phyloP scores from a whole-genome alignment of 2,888 invertebrate genomes.

The Andrena marginata region DNA sequence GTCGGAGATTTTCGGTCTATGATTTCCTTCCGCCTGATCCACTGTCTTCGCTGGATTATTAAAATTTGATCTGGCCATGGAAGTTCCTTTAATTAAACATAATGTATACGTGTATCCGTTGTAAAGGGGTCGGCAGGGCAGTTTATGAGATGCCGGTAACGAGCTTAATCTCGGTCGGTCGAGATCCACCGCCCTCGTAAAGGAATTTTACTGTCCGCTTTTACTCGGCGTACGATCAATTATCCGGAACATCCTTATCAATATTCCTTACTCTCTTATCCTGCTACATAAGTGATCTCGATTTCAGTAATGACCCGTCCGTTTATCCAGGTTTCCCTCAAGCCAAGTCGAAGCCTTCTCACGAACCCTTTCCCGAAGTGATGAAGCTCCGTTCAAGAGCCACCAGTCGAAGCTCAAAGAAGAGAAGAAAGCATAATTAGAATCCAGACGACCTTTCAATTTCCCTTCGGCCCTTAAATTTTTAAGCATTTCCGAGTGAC shows the following conservation, averaged over 20 bases:
- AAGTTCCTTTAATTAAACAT: slow-evolving; percentile 39
- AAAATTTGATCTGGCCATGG: slow-evolving; percentile 40
- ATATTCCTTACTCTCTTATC: slow-evolving; percentile 7
- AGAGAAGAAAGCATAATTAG: neutral
- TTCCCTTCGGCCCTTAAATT: too few relatives aligned
- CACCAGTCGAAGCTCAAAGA: slow-evolving; percentile 11
- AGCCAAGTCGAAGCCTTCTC: slow-evolving; percentile 25
- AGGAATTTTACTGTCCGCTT: slow-evolving; percentile 56
- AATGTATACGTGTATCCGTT: slow-evolving; percentile 12
- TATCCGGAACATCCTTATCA: slow-evolving; percentile 35
- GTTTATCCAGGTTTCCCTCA: slow-evolving; percentile 38
- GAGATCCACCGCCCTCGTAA: slow-evolving; percentile 49
- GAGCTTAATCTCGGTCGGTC: slow-evolving; percentile 45
- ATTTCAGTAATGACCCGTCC: slow-evolving; percentile 37
- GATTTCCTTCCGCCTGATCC: neutral
- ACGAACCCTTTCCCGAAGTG: slow-evolving; percentile 28
- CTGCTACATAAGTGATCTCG: neutral
- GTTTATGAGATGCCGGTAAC: slow-evolving; percentile 42
- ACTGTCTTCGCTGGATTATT: slow-evolving; percentile 29
- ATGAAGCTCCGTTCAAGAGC: neutral
- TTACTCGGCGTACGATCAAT: slow-evolving; percentile 31
- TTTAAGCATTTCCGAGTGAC: neutral
- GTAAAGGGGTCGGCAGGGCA: neutral
- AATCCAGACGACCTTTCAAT: neutral
- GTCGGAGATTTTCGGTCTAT: neutral